These are phyloP conservation scores for Camarhynchus parvulus DNA, from an alignment of 2,113 vertebrate genomes.

Conservation along the genomic window DNA sequence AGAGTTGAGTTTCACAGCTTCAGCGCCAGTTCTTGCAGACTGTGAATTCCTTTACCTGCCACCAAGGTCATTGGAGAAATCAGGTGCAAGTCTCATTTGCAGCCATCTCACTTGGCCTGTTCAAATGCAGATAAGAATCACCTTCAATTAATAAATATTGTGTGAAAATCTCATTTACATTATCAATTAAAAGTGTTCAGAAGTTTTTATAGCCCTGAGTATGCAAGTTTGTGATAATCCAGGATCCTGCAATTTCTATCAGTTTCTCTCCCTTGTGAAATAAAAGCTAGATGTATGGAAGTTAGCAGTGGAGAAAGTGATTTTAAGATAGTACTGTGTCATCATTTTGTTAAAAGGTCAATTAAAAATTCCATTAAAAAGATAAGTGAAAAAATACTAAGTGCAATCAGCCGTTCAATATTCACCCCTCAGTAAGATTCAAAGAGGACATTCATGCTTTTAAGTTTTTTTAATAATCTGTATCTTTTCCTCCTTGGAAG, in stretches of 20 bases:
- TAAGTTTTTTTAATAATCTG: background rate
- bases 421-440: slow-evolving; percentile 4
- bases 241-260: background rate
- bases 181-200: background rate
- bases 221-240: background rate
- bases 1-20: background rate
- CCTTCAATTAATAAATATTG: background rate
- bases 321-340: background rate
- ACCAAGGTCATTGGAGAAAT: background rate
- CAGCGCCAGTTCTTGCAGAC: background rate
- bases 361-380: slow-evolving; percentile 16
- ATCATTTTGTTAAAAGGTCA: slow-evolving; percentile 36
- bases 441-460: background rate
- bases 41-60: background rate
- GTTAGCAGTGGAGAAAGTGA: background rate
- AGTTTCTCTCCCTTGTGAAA: background rate
- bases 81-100: background rate
- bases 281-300: background rate
- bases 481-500: background rate
- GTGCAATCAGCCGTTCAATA: background rate
- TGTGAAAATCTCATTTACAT: background rate
- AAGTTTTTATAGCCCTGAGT: background rate
- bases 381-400: slow-evolving; percentile 11
- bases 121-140: background rate
- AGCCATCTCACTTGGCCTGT: background rate